Conservation (phyloP, 2,888 invertebrate species). For the Metopia argyrocephala region DNA sequence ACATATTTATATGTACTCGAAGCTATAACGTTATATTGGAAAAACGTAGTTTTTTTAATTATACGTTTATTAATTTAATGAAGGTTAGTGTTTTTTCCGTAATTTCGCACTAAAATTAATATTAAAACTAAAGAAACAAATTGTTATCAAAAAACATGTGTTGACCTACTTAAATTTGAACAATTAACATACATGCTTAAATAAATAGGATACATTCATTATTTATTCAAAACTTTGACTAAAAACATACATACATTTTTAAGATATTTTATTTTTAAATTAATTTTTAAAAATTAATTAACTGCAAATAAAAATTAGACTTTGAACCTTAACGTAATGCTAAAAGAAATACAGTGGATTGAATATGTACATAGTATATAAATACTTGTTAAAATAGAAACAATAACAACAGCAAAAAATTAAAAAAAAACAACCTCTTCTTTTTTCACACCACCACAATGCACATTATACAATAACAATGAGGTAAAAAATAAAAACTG, state of each 20-base stretch:
- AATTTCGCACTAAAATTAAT: no score
- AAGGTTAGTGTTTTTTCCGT: not conserved
- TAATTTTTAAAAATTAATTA: constrained; percentile 24
- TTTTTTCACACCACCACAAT: constrained; percentile 22
- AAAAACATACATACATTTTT: not conserved
- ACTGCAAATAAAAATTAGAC: constrained; percentile 42
- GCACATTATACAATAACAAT: not conserved
- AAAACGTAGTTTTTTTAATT: not conserved
- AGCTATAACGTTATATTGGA: no score
- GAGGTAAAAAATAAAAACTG: not conserved
- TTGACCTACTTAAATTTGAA: not conserved
- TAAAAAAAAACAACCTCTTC: constrained; percentile 6
- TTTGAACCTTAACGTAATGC: constrained; percentile 48
- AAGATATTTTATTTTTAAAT: not conserved
- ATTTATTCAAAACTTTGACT: constrained; percentile 1
- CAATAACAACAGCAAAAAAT: constrained; percentile 4
- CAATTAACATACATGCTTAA: not conserved
- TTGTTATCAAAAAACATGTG: not conserved
- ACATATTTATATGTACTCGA: no score
- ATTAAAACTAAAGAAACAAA: not conserved
- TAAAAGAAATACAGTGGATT: constrained; percentile 4
- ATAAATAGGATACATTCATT: not conserved
- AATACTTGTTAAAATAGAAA: not conserved
- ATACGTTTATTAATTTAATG: not conserved
- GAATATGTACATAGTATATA: no score